Conservation (phyloP, 2,797 vertebrate species). For the Champsocephalus esox region DNA sequence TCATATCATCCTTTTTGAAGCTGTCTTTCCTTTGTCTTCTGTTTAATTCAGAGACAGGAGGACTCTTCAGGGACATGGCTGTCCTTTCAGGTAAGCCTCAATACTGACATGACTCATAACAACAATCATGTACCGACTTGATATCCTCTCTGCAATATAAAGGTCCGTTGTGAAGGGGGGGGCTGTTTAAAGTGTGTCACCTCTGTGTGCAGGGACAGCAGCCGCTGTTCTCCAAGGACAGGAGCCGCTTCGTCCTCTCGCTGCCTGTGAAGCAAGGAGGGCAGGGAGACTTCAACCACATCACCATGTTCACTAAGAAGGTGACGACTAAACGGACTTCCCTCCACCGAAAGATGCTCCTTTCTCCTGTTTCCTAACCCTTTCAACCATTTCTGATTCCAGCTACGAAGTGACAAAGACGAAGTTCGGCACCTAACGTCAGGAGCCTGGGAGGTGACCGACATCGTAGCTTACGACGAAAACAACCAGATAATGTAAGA, state of each 20-base stretch:
- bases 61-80: conserved; percentile 72
- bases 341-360: too few relatives aligned
- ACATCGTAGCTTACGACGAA: conserved; percentile 93
- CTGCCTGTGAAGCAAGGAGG: conserved; percentile 95
- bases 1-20: not conserved
- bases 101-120: not conserved
- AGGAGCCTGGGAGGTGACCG: conserved; percentile 96
- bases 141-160: not conserved
- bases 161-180: not conserved
- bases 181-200: conserved; percentile 26
- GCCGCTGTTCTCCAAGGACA: conserved; percentile 87
- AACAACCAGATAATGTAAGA: conserved; percentile 90
- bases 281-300: conserved; percentile 94
- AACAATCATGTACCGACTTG: not conserved
- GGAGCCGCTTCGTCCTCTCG: conserved; percentile 91
- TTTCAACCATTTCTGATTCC: conserved; percentile 17
- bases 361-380: not conserved
- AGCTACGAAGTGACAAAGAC: conserved; percentile 89
- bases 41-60: conserved; percentile 59
- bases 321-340: conserved; percentile 72
- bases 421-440: conserved; percentile 93
- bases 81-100: conserved; percentile 67
- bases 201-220: conserved; percentile 86
- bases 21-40: not conserved
- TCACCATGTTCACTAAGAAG: conserved; percentile 94